Evolutionary conservation across 2,888 invertebrate species (phyloP).

Genomic region (Agrochola circellaris): DNA sequence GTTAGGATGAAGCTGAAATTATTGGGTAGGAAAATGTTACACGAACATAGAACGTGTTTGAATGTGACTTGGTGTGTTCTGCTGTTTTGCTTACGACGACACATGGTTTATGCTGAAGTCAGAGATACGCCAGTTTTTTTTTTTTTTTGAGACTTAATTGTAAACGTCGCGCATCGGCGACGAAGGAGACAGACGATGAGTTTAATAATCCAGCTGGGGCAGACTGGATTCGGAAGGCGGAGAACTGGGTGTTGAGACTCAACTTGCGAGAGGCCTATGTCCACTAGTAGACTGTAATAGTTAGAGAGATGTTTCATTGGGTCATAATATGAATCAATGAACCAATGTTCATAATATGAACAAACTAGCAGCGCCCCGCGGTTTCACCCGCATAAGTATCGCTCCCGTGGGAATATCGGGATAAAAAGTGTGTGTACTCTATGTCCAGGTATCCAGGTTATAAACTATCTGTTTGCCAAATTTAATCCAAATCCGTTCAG

Average conservation of each 20-base stretch:
- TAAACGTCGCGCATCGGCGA: neutral
- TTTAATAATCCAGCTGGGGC: neutral
- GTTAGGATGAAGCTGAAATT: slow-evolving; percentile 46
- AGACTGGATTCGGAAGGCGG: neutral
- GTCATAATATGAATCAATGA: too few species aligned
- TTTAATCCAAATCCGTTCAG: too few species aligned
- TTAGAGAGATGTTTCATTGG: too few species aligned
- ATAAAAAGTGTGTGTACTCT: too few species aligned
- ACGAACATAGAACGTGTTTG: slow-evolving; percentile 12
- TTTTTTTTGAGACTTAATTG: neutral
- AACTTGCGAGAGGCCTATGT: neutral
- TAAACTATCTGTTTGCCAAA: too few species aligned
- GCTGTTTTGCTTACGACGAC: neutral
- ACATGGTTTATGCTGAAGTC: neutral
- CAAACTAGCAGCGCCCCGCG: too few species aligned
- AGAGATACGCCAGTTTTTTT: neutral
- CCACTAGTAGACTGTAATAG: neutral
- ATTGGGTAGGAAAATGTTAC: slow-evolving; percentile 31
- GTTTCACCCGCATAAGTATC: too few species aligned
- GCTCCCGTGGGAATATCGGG: too few species aligned
- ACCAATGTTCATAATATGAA: too few species aligned
- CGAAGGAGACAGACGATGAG: neutral
- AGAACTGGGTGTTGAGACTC: neutral
- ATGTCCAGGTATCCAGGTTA: too few species aligned
- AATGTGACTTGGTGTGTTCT: slow-evolving; percentile 26